Evolutionary conservation across 2,797 vertebrate genomes (phyloP).

Genomic region (Capromys pilorides): DNA sequence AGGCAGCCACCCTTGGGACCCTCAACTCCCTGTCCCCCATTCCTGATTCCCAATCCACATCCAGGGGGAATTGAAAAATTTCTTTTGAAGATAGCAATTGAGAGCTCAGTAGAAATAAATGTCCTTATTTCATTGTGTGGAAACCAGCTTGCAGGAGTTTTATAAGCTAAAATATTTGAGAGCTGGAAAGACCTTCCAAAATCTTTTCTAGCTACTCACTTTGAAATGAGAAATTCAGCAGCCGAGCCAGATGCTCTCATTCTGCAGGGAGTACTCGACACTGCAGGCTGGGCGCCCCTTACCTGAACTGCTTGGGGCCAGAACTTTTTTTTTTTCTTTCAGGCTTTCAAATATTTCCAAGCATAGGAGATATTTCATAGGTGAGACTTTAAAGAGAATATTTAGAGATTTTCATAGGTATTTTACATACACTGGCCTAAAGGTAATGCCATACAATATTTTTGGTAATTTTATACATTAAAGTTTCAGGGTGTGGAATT

Average conservation of each 20-base stretch:
- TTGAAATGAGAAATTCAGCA: not conserved
- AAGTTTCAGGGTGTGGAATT: not conserved
- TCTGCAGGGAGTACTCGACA: not conserved
- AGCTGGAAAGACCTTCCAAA: not conserved
- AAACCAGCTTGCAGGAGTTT: not conserved
- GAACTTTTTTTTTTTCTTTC: not conserved
- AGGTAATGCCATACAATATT: not conserved
- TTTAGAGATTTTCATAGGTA: not conserved
- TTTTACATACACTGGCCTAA: not conserved
- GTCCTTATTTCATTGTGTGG: not conserved
- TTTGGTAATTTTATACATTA: not conserved
- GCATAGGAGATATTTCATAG: not conserved
- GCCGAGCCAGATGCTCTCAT: not conserved
- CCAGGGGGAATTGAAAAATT: not conserved
- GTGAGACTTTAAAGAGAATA: not conserved
- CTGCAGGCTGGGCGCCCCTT: too few species aligned
- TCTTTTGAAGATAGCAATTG: not conserved
- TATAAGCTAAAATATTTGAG: not conserved
- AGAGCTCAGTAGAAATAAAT: not conserved
- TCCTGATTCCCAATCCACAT: not conserved
- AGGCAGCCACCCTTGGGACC: not conserved
- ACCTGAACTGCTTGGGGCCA: not conserved
- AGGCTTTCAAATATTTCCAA: not conserved
- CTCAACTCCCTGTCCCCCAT: not conserved
- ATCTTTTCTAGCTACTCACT: constrained; percentile 3